Conservation (phyloP, 1,140 invertebrate species). For the Nephotettix cincticeps region DNA sequence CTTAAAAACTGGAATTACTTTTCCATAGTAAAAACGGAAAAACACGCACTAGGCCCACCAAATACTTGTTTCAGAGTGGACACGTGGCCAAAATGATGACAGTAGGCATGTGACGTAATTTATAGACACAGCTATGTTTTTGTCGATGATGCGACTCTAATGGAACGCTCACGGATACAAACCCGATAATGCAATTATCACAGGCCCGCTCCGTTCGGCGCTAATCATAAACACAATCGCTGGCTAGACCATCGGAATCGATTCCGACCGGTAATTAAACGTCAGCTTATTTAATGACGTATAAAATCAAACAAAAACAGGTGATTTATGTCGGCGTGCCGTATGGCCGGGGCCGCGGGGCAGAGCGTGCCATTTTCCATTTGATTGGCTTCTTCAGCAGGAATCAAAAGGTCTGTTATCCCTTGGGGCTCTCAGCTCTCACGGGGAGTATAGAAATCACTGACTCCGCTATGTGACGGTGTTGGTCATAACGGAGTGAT, state of each 20-base stretch:
- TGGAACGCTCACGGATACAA: neutral
- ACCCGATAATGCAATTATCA: constrained; percentile 4
- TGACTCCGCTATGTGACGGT: too few species aligned
- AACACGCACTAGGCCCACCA: too few species aligned
- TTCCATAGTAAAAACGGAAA: too few species aligned
- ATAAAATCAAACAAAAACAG: constrained; percentile 1
- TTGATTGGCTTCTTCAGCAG: constrained; percentile 6
- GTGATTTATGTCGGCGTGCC: neutral
- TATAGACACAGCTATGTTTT: too few species aligned
- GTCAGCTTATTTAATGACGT: neutral
- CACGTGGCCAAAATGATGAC: too few species aligned
- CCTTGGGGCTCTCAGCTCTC: neutral
- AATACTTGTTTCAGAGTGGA: too few species aligned
- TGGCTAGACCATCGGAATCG: neutral
- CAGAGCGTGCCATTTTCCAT: neutral
- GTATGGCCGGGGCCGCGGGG: neutral
- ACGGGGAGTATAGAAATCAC: too few species aligned
- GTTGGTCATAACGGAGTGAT: too few species aligned
- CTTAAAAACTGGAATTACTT: too few species aligned
- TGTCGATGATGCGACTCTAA: neutral
- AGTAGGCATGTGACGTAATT: too few species aligned
- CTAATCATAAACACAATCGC: constrained; percentile 4
- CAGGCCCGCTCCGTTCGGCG: neutral
- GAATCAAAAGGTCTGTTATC: neutral
- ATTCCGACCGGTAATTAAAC: neutral